A percentile compares a stretch with the other conserved stretches of the same genome.
phyloP scores from a whole-genome alignment of 1,140 invertebrate species.

The Panagrolaimus sp. region DNA sequence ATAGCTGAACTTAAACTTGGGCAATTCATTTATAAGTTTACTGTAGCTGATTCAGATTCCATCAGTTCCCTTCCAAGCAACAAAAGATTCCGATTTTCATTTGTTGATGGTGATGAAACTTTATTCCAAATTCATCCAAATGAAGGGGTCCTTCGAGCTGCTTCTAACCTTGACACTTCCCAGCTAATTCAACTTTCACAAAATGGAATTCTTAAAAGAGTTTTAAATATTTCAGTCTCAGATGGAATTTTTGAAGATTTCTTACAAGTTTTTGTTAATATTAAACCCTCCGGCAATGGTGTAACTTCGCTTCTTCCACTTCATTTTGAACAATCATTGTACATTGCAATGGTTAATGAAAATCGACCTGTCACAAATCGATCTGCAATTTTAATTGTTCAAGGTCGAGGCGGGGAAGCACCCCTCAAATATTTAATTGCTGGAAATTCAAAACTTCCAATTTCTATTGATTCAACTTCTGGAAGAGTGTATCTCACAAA shows the following conservation, averaged over 20 bases:
- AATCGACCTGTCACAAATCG: conserved; percentile 37
- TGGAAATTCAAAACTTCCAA: conserved; percentile 37
- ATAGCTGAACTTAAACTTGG: not conserved
- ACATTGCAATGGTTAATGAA: conserved; percentile 40
- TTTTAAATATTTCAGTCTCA: conserved; percentile 51
- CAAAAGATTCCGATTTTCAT: conserved; percentile 34
- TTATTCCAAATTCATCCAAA: conserved; percentile 44
- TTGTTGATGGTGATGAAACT: conserved; percentile 53
- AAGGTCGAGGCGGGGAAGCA: conserved; percentile 35
- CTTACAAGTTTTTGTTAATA: conserved; percentile 28
- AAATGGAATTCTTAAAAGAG: conserved; percentile 16
- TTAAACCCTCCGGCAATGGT: conserved; percentile 22
- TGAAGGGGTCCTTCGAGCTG: conserved; percentile 35
- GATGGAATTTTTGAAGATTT: conserved; percentile 48
- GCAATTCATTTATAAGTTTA: conserved; percentile 51
- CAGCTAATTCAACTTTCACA: not conserved
- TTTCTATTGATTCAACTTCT: conserved; percentile 36
- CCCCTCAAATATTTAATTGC: conserved; percentile 40
- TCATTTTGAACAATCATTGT: conserved; percentile 43
- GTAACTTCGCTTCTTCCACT: conserved; percentile 36
- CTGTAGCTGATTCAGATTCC: conserved; percentile 50
- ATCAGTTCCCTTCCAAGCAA: conserved; percentile 26
- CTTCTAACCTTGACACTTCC: conserved; percentile 4
- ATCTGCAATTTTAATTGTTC: conserved; percentile 38
- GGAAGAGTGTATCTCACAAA: conserved; percentile 33